Base-by-base conservation (phyloP, 2,888 invertebrate genomes). In the Morpho helenor region DNA sequence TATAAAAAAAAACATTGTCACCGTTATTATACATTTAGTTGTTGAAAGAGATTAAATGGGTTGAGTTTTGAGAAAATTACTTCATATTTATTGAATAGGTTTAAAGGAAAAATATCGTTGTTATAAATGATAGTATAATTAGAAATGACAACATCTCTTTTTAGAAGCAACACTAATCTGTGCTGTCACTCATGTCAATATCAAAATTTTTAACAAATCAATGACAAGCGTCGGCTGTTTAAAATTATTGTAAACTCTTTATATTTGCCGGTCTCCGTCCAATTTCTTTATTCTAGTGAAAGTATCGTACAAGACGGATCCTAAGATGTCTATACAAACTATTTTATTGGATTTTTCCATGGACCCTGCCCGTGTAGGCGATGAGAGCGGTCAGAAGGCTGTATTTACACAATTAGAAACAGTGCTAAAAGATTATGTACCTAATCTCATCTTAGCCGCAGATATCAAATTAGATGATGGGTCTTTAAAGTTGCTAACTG, bases 271-370 rank as follows among this genome's bases (percentile, higher is more conserved):
- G 77, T 78, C 70, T 79, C 77, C 78, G 75, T 68, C 67, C 66
- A 68, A 68, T 71, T 67, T 64, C 41, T 61, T 52, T 53, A 66
- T 67, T 65, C 63, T 71, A 62, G 62, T 66, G 66, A 60, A 69
- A 63, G 68, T 66, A 60, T 67, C 65, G 58, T 44, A 49, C 47
- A 57, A 63, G 66, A 56, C 59, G 53, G 57, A 57, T 51, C 54
- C 22, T 49, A 72, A 70, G 68, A 96, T 96, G 96, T 94, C 96
- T 68, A 95, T 94, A 45, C 94, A 96, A 82, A 95, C 96, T 52
- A 91, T 96, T 71, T 85, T 96, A 54, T 86, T 96, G 69, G 96
- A 96, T 87, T 96, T 96, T 77, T 94, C 95, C 2, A 91, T 96
- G 66, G 94, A 96, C 68, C 92, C 94, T 47, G 93, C 92, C 61